Base-by-base conservation (phyloP, 2,113 vertebrate genomes). In the Brachionichthys hirsutus region DNA sequence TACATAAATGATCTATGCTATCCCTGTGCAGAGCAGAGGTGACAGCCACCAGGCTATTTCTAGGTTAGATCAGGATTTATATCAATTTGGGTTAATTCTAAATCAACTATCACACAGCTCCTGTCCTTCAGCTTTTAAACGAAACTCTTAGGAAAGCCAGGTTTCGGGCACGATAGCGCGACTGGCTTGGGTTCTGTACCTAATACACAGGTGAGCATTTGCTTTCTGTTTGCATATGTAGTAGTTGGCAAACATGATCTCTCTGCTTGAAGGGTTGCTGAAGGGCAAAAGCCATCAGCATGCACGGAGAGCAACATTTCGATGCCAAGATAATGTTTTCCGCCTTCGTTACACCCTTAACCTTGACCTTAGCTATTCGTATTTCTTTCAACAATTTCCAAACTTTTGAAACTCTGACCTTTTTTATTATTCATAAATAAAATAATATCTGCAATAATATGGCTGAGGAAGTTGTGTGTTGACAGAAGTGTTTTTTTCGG, bases 371-470 rank as follows among this genome's bases (percentile, higher is more conserved):
- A 60, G 45, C 48, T 57, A 67, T 62, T 62, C 19, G 70, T 22
- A 74, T 74, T 58, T 71, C 64, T 80, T 75, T 73, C 36, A 74
- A 75, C 66, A 62, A 67, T 75, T 69, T 65, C 42, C 40, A 73
- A 82, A 77, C 65, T 75, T 80, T 68, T 73, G 35, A 12, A 74
- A 56, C 54, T 58, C 43, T 78, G 79, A 82, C 73, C 81, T 84
- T 84, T 84, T 70, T 77, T 71, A 80, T 87, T 74, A 78, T 85
- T 76, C 77, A 79, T 66, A 81, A 71, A 69, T 57, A 69, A 75
- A 81, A 82, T 24, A 59, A 68, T 49, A 53, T 43, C 61, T 80
- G 54, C 75, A 48, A 73, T 30, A 30, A 6, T 30, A 53, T 36
- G 48, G 54, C 63, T 45, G 36, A 6, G 35, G 24, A 34, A 62